These are phyloP conservation scores for Erinaceus europaeus DNA, from an alignment of 2,113 vertebrate species.

Conservation along the genomic window DNA sequence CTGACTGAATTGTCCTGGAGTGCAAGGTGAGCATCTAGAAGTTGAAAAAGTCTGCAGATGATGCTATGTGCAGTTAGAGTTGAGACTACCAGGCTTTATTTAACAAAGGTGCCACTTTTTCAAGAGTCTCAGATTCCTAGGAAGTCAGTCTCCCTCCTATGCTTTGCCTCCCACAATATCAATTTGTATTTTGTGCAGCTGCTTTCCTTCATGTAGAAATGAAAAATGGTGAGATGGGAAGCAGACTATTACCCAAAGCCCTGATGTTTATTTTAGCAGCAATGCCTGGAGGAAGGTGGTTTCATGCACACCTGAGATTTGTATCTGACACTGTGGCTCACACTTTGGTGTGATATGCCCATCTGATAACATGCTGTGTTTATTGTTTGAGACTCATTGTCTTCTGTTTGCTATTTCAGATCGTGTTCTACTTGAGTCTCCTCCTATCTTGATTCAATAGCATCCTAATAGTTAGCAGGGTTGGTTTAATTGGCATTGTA, in stretches of 20 bases:
- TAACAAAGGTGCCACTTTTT: background rate
- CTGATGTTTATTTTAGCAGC: slow-evolving; percentile 23
- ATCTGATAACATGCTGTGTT: slow-evolving; percentile 10
- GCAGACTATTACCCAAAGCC: background rate
- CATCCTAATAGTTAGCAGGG: background rate
- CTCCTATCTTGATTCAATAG: background rate
- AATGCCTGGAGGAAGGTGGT: background rate
- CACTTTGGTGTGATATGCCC: background rate
- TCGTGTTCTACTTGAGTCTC: background rate
- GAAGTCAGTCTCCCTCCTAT: background rate
- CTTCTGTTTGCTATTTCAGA: background rate
- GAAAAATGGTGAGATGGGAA: background rate
- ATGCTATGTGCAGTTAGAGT: no score
- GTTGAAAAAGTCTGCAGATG: no score
- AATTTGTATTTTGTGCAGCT: background rate
- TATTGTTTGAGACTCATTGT: background rate
- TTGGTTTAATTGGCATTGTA: background rate
- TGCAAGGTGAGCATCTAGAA: no score
- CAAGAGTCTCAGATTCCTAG: background rate
- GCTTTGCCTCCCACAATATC: background rate
- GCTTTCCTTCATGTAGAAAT: slow-evolving; percentile 17
- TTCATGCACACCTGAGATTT: background rate
- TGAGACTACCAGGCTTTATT: background rate
- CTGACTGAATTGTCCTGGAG: no score
- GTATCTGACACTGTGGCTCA: background rate